phyloP scores from a whole-genome alignment of 2,797 vertebrate genomes.

The Otus scops region DNA sequence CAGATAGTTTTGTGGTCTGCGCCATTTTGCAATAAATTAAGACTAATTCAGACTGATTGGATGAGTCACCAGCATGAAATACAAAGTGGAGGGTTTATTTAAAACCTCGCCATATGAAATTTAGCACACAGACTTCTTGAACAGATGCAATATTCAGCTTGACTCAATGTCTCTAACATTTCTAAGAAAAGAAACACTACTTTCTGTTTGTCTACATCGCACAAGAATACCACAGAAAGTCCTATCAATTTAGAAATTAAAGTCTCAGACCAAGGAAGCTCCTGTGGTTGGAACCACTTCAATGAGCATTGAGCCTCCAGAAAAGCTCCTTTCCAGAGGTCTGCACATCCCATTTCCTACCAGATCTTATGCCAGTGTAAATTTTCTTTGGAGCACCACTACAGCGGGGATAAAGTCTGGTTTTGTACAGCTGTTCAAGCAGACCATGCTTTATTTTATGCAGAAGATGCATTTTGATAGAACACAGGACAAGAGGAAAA shows the following conservation, averaged over 20 bases:
- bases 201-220: background rate
- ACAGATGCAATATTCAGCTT: slow-evolving; percentile 2
- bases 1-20: background rate
- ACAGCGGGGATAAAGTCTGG: rapidly evolving
- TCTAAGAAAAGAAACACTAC: slow-evolving; percentile 2
- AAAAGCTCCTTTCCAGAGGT: background rate
- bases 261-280: background rate
- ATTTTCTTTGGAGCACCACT: background rate
- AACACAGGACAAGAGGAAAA: background rate
- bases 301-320: background rate
- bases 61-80: background rate
- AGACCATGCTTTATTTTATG: background rate
- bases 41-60: background rate
- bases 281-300: background rate
- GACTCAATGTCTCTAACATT: background rate
- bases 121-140: background rate
- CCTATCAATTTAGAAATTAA: background rate
- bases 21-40: background rate
- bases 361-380: background rate
- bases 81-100: background rate
- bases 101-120: background rate
- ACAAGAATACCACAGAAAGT: background rate
- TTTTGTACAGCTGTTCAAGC: background rate
- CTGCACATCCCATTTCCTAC: background rate
- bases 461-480: background rate